These are phyloP conservation scores for Glandiceps talaboti DNA, from an alignment of 53 echinoderm and acorn worm species.

Conservation along the genomic window DNA sequence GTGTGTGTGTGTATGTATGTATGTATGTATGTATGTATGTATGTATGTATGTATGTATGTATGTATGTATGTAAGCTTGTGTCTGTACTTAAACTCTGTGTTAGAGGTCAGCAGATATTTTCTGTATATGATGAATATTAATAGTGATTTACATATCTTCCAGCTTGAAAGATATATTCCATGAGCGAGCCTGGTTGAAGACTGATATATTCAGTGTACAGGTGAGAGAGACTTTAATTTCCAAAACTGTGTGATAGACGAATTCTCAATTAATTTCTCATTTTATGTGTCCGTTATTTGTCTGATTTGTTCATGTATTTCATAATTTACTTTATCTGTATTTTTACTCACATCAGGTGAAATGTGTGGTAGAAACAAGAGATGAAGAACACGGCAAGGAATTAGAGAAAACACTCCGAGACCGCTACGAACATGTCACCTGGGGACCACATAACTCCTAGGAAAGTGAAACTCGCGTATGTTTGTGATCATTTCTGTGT, in stretches of 20 bases:
- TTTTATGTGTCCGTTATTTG: not conserved
- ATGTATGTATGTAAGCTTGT: too few species aligned
- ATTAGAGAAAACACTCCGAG: constrained; percentile 37
- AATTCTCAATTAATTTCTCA: too few species aligned
- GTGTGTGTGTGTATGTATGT: too few species aligned
- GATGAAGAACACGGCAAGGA: constrained; percentile 56
- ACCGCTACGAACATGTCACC: constrained; percentile 58
- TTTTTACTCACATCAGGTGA: constrained; percentile 42
- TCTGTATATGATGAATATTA: too few species aligned
- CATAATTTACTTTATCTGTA: not conserved
- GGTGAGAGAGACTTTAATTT: too few species aligned
- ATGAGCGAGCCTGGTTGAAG: constrained; percentile 92
- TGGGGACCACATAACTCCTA: constrained; percentile 43
- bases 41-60: too few species aligned
- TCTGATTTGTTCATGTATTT: not conserved
- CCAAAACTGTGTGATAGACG: not conserved
- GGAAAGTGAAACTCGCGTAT: not conserved
- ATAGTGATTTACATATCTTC: too few species aligned
- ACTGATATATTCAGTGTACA: constrained; percentile 97
- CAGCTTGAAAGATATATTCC: constrained; percentile 92
- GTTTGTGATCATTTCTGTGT: not conserved
- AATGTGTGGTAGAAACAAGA: constrained; percentile 87
- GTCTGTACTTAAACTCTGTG: too few species aligned
- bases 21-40: too few species aligned
- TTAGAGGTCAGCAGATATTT: too few species aligned